Evolutionary conservation across 1,140 invertebrate genomes (phyloP).

Genomic region (Triops longicaudatus): DNA sequence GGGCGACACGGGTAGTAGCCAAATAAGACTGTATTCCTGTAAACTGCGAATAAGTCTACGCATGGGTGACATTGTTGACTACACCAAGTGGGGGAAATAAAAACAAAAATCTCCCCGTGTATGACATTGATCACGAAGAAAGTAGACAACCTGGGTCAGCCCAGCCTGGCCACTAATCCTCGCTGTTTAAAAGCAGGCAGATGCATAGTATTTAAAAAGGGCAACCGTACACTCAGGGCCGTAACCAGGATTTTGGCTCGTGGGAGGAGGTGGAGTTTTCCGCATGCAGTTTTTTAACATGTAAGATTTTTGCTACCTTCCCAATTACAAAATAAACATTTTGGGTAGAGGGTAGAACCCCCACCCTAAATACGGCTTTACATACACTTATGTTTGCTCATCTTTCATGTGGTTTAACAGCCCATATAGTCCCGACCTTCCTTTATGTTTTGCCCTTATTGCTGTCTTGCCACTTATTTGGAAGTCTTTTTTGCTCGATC

Average conservation of each 20-base stretch:
- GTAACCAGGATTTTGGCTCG: too few relatives aligned
- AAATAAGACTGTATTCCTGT: not conserved
- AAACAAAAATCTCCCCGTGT: not conserved
- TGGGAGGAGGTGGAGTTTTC: too few relatives aligned
- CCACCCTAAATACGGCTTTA: too few relatives aligned
- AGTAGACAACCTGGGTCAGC: not conserved
- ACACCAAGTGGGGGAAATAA: not conserved
- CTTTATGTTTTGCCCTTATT: not conserved
- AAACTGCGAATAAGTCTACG: not conserved
- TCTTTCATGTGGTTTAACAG: not conserved
- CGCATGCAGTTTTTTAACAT: too few relatives aligned
- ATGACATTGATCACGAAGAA: conserved; percentile 5
- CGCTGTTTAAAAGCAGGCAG: not conserved
- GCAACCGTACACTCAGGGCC: not conserved
- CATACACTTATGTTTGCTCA: not conserved
- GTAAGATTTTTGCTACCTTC: too few relatives aligned
- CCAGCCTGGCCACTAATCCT: not conserved
- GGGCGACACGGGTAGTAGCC: not conserved
- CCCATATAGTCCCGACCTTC: not conserved
- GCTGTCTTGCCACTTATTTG: not conserved
- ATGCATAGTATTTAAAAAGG: not conserved
- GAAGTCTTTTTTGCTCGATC: not conserved
- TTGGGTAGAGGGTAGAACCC: too few relatives aligned
- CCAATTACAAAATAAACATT: too few relatives aligned
- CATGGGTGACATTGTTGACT: not conserved